A percentile compares a stretch with the other conserved stretches of the same genome.
phyloP scores from a whole-genome alignment of 2,113 vertebrate genomes.

The Bubalus kerabau region DNA sequence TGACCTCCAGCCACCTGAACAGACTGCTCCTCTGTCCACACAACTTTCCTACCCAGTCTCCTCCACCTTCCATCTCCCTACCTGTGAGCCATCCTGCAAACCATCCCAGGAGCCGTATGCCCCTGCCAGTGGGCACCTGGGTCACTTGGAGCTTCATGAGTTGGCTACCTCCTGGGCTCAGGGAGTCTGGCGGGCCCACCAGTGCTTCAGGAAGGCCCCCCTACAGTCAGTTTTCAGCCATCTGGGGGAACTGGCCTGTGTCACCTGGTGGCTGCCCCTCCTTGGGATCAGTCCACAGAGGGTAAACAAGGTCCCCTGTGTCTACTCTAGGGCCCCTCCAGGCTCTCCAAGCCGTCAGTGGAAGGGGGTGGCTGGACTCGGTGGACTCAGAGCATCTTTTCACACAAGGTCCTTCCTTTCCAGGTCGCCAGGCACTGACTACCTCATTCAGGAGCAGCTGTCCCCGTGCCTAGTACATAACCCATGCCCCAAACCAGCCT shows the following conservation, averaged over 20 bases:
- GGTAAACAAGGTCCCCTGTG: not conserved
- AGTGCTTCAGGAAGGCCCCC: not conserved
- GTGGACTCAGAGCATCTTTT: not conserved
- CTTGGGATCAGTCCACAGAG: not conserved
- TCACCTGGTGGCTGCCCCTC: not conserved
- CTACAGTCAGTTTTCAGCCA: not conserved
- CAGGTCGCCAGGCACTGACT: not conserved
- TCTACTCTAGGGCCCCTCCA: not conserved
- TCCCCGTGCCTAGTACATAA: not conserved
- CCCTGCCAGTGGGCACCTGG: not conserved
- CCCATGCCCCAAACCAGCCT: not conserved
- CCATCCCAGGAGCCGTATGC: too few relatives aligned
- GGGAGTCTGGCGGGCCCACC: not conserved
- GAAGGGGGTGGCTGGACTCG: not conserved
- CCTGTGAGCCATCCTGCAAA: not conserved
- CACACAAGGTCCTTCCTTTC: not conserved
- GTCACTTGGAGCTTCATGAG: not conserved
- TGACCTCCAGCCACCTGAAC: not conserved
- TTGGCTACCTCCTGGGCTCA: not conserved
- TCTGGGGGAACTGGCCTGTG: not conserved
- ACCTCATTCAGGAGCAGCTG: not conserved
- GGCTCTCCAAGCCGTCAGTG: not conserved
- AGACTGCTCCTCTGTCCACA: not conserved
- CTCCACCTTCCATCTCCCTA: not conserved
- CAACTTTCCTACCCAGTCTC: not conserved